Conservation (phyloP, 2,888 invertebrate species). For the Parnassius smintheus region DNA sequence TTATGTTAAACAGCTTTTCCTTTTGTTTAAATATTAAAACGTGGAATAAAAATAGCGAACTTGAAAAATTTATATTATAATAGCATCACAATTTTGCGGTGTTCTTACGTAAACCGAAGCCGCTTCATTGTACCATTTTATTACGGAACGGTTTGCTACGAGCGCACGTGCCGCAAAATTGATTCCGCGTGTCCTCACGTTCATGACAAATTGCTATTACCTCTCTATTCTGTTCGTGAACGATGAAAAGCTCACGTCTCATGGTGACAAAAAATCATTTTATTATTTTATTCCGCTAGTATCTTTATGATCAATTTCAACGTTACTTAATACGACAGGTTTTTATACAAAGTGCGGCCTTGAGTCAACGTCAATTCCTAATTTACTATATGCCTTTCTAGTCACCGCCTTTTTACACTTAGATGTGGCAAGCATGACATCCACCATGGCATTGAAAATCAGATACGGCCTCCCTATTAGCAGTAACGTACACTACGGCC, state of each 20-base stretch:
- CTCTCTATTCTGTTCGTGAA: slow-evolving; percentile 44
- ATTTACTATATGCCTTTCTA: no score
- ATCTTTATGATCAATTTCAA: no score
- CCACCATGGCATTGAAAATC: no score
- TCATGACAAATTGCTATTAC: slow-evolving; percentile 55
- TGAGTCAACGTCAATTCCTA: no score
- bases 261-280: slow-evolving; percentile 21
- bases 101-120: slow-evolving; percentile 24
- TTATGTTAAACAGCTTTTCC: no score
- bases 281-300: neutral
- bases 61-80: neutral
- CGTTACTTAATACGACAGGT: no score
- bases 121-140: slow-evolving; percentile 43
- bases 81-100: slow-evolving; percentile 2
- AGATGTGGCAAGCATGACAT: no score
- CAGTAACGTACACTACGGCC: no score
- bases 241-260: slow-evolving; percentile 37
- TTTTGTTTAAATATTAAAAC: no score
- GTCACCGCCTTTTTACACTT: no score
- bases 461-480: no score
- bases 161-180: slow-evolving; percentile 61
- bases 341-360: no score
- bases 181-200: slow-evolving; percentile 62
- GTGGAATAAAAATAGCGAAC: neutral
- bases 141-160: slow-evolving; percentile 47